phyloP scores from a whole-genome alignment of 2,888 invertebrate genomes.

The Plusia festucae region DNA sequence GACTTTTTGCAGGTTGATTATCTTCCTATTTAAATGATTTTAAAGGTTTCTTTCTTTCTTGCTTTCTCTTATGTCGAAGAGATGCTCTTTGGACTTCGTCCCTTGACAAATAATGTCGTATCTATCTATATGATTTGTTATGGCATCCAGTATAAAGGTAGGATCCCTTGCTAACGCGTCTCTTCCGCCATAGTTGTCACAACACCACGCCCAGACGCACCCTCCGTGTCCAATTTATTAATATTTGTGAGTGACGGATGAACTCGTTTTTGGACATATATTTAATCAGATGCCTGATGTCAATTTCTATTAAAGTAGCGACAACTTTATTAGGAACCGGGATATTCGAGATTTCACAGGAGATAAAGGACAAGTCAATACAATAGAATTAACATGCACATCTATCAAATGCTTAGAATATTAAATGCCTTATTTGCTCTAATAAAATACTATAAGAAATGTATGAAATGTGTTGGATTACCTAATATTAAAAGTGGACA shows the following conservation, averaged over 20 bases:
- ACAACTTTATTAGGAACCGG: constrained; percentile 33
- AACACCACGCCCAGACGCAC: constrained; percentile 80
- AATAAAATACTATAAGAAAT: not conserved
- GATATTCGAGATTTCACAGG: not conserved
- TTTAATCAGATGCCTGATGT: constrained; percentile 58
- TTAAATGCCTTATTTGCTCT: not conserved
- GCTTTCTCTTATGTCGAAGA: not conserved
- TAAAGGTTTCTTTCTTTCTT: not conserved
- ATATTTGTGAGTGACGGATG: constrained; percentile 68
- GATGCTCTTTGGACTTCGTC: not conserved
- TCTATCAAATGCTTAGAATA: not conserved
- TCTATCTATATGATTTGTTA: constrained; percentile 18
- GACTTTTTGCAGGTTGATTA: not conserved
- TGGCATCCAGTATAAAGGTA: constrained; percentile 36
- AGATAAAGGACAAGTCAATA: not conserved
- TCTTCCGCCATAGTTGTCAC: constrained; percentile 83
- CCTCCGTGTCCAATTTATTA: constrained; percentile 71
- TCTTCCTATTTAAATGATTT: not conserved
- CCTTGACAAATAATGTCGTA: constrained; percentile 2
- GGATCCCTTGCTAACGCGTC: constrained; percentile 70
- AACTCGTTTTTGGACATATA: constrained; percentile 64
- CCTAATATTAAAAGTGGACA: no score
- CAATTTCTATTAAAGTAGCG: constrained; percentile 63
- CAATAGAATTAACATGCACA: not conserved
- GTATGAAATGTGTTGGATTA: not conserved